Base-by-base conservation (phyloP, 2,797 vertebrate genomes). In the Typhlichthys subterraneus region DNA sequence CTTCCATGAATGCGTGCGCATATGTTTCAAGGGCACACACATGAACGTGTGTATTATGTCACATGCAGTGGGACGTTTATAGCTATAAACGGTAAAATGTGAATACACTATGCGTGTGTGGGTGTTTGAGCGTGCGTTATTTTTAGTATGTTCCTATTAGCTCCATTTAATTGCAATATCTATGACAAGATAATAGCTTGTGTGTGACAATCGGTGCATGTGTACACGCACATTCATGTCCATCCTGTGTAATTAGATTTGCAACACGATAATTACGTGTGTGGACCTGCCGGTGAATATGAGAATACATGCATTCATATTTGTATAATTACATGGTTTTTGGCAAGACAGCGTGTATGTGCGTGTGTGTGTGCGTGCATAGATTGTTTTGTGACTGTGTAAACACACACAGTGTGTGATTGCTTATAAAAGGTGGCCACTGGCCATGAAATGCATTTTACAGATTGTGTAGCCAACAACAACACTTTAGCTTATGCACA, bases 171-270 rank as follows among this genome's bases (percentile, higher is more conserved):
- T 76, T 74, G 69, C 69, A 46, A 61, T 64, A 74, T 81, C 68
- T 60, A 72, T 73, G 75, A 85, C 77, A 80, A 64, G 69, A 82
- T 84, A 85, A 84, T 84, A 73, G 61, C 68, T 55, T 29, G 12
- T 33, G 46, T 65, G 53, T 23, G 38, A 29, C 1, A 53, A 58
- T 65, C 49, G 50, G 23, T 2, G 2, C 61, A 17, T 49, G 48
- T 11, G 19, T 3, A 51, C 50, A 51, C 17, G 15, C 15, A 11
- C 50, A 51, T 51, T 51, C n/a, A 51, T 51, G 17, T 51, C 15
- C 17, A 51, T 51, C 15, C 7, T 19, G 17, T 51, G 17, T 51
- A 51, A 51, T 51, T 14, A 15, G 15, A 51, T 51, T 51, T 51
- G 50, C 14, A 17, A 17, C 50, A 51, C 11, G 50, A 9, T 15